Conservation (phyloP, 2,113 vertebrate genomes). For the Caretta caretta region DNA sequence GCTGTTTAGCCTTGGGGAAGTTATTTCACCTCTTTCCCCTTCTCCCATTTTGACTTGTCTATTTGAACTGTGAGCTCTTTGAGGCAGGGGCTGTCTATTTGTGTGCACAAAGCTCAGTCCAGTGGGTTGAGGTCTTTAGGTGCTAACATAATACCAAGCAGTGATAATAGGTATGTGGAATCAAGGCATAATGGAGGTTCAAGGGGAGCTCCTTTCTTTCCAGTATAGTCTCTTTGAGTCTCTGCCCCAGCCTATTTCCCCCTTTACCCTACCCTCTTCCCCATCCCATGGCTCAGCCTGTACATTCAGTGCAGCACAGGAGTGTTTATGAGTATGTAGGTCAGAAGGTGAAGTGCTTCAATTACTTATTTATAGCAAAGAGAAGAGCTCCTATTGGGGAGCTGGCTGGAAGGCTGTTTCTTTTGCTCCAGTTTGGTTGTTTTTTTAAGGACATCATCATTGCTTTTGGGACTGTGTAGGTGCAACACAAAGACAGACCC, state of each 20-base stretch:
- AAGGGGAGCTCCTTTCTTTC: conserved; percentile 15
- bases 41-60: not conserved
- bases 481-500: not conserved
- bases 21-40: not conserved
- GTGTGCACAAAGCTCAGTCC: not conserved
- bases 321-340: rapidly evolving
- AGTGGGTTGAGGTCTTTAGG: not conserved
- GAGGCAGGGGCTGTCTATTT: not conserved
- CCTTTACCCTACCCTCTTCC: not conserved
- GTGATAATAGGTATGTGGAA: not conserved
- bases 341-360: not conserved
- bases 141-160: not conserved
- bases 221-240: not conserved
- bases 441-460: not conserved
- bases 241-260: conserved; percentile 48
- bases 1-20: not conserved
- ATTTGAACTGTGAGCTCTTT: not conserved
- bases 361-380: not conserved
- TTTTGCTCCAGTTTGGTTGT: not conserved
- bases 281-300: conserved; percentile 30
- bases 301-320: not conserved
- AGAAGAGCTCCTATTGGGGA: not conserved
- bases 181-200: not conserved
- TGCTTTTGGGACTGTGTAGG: not conserved
- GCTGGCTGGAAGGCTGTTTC: not conserved